Base-by-base conservation (phyloP, 2,888 invertebrate genomes). In the Axea sp. region DNA sequence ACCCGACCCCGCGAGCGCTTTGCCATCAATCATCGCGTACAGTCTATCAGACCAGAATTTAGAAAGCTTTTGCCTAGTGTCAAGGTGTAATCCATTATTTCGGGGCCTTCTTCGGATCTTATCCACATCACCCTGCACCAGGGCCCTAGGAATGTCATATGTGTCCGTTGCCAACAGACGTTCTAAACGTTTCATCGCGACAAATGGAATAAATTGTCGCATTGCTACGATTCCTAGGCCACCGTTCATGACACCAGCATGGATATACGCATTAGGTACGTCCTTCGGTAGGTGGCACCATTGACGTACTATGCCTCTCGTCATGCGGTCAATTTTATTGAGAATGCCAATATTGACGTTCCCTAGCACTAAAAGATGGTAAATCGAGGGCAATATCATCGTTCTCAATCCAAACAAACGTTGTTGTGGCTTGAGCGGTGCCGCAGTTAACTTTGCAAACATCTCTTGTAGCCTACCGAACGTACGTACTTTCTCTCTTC, bases 211-310 rank as follows among this genome's bases (percentile, higher is more conserved):
- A 3, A 12, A 2, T 22, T 53, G 71, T 1, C 75, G 12, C n/a
- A 76, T 33, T 72, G 55, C 82, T 41, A 67, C 78, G 17, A 65
- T 76, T 2, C 74, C 81, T 33, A 79, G 76, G 0, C 78, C 84
- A 53, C 77, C 82, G 64, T 82, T 82, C 24, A 37, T 75, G 0
- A 76, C 53, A 0, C 1, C 5, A 3, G 2, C 76, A 41, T 0
- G 85, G 80, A 43, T 86, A 82, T 84, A 87, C 0, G 78, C 83
- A 1, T 76, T 77, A 0, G 84, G 80, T 1, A 75, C 73, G 43
- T 86, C 86, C 2, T 78, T 57, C 0, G 86, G 87, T 0, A 87
- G 80, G 6, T 78, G 67, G 0, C 86, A 71, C 80, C 81, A 81
- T 3, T 68, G 76, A 59, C 86, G 76, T 0, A 83, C 77, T 0